A percentile compares a stretch with the other conserved stretches of the same genome.
These are phyloP conservation scores for Drosophila triauraria DNA, from an alignment of 1,140 invertebrate genomes.

Conservation along the genomic window DNA sequence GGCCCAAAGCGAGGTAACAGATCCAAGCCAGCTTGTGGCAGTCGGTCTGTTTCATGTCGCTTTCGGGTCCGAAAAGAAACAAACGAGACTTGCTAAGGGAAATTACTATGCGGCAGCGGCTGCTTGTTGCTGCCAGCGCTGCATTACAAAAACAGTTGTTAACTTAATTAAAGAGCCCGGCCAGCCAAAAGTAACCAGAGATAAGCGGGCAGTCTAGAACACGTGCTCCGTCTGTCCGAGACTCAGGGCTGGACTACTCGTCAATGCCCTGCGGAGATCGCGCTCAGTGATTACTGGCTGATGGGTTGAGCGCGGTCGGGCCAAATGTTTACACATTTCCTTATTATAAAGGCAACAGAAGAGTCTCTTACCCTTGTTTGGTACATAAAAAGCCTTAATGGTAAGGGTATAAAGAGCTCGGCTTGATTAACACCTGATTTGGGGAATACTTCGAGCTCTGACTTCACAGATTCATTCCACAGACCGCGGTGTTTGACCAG, in stretches of 20 bases:
- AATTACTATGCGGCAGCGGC: constrained; percentile 55
- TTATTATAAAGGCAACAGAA: too few species aligned
- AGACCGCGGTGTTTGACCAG: constrained; percentile 41
- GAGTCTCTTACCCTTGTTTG: too few species aligned
- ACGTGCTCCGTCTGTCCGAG: constrained; percentile 8
- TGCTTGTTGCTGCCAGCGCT: constrained; percentile 37
- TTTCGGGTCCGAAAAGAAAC: constrained; percentile 56
- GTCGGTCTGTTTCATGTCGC: constrained; percentile 47
- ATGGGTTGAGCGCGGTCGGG: too few species aligned
- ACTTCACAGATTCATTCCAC: neutral
- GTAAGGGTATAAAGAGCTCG: neutral
- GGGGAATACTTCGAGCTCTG: constrained; percentile 12
- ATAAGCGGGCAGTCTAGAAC: constrained; percentile 21
- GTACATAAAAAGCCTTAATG: too few species aligned
- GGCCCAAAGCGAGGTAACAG: constrained; percentile 4
- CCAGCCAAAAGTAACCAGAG: constrained; percentile 42
- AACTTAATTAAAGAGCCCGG: constrained; percentile 74
- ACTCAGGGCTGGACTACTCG: too few species aligned
- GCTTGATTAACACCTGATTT: neutral
- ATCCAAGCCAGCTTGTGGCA: constrained; percentile 35
- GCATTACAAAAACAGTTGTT: constrained; percentile 63
- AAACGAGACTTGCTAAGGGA: constrained; percentile 24
- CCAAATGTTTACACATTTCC: too few species aligned
- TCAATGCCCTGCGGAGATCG: neutral
- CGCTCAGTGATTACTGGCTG: neutral